These are phyloP conservation scores for Bombus breviceps DNA, from an alignment of 1,140 invertebrate species.

Conservation along the genomic window DNA sequence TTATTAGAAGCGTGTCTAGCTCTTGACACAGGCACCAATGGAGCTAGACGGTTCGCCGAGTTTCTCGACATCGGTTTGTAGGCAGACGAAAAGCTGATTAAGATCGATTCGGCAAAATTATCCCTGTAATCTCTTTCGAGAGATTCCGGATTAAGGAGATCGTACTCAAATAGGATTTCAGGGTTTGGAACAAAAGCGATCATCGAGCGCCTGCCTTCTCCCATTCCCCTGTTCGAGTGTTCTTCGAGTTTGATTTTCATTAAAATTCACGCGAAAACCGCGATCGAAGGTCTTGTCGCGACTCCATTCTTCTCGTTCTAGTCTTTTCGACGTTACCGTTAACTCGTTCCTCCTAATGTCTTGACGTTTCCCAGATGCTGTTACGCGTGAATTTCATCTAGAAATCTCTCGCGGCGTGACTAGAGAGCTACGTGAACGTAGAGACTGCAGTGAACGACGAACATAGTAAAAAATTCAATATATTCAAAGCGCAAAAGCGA, in stretches of 20 bases:
- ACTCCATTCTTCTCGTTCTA: too few species aligned
- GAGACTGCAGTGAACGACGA: too few species aligned
- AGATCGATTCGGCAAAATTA: conserved; percentile 64
- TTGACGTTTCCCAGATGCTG: too few species aligned
- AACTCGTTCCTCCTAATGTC: too few species aligned
- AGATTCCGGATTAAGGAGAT: conserved; percentile 59
- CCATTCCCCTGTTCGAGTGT: neutral
- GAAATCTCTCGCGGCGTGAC: neutral
- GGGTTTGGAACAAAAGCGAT: conserved; percentile 23
- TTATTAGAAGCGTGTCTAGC: conserved; percentile 34
- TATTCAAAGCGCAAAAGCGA: neutral
- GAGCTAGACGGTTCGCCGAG: neutral
- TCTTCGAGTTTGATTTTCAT: conserved; percentile 17
- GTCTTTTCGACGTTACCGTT: too few species aligned
- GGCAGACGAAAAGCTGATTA: conserved; percentile 65
- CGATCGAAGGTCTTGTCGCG: neutral
- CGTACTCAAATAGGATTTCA: conserved; percentile 56
- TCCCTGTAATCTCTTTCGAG: conserved; percentile 58
- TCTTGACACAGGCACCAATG: neutral
- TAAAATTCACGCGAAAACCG: conserved; percentile 12
- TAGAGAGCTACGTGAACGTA: neutral
- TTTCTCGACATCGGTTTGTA: conserved; percentile 33
- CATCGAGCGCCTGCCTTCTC: neutral
- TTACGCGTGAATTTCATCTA: neutral
- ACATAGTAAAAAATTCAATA: neutral